Evolutionary conservation across 2,113 vertebrate species (phyloP), one percentile per base, ranked within the genome.

Genomic region (Tetrao urogallus): DNA sequence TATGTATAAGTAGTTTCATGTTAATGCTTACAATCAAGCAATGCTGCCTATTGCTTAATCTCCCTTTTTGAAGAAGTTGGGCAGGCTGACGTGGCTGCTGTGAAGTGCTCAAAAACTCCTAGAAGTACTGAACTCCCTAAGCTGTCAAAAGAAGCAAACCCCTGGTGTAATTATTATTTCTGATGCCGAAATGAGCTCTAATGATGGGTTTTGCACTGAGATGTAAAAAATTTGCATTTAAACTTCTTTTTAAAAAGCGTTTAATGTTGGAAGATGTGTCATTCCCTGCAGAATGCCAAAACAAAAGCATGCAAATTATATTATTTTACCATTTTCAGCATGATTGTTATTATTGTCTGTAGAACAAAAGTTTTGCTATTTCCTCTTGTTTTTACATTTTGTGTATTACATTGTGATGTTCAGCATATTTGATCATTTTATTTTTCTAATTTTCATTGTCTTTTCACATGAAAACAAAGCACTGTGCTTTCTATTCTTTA

Each of bases 311-410:
- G 61, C 42, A 90, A 77, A 89, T 76, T 61, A 43, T 48, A 66
- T 14, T 60, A 69, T n/a, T 89, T 92, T 89, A 79, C 57, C n/a
- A 19, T 92, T 96, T 97, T 94, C 72, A 91, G 63, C 48, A 56
- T 79, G 54, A 88, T 70, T 87, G 40, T 84, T 87, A 52, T 83
- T 69, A 69, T 42, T 92, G 36, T 43, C 69, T 60, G 28, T 43
- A 36, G 64, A 94, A 89, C 76, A 48, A 91, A 79, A 54, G 42
- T 70, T 93, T 75, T 22, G 9, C 77, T 58, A 5, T 79, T 96
- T 86, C 32, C 42, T 13, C 24, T 81, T 65, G 38, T 82, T 92
- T 70, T 87, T 86, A 65, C 54, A 61, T 76, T 32, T 38, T 38
- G 38, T 38, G 38, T 38, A 38, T 38, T 38, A 38, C 38, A 38